These are phyloP conservation scores for Heterodera filipjevi DNA, from an alignment of 2,888 invertebrate species.

Conservation along the genomic window DNA sequence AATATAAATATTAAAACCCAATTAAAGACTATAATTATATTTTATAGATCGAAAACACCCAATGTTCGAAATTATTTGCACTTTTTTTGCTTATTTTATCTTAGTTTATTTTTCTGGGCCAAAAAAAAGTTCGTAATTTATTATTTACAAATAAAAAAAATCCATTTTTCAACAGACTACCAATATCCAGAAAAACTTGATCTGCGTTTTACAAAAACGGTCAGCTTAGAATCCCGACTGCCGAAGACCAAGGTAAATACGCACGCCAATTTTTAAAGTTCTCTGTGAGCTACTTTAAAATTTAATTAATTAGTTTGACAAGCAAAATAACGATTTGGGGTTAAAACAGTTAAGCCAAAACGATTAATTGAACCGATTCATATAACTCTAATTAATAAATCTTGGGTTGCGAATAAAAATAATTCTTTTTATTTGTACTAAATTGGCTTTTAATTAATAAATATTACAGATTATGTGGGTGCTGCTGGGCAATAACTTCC, in stretches of 20 bases:
- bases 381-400: background rate
- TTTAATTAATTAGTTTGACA: background rate
- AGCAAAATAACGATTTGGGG: too few relatives aligned
- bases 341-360: too few relatives aligned
- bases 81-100: background rate
- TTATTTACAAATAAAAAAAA: background rate
- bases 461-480: too few relatives aligned
- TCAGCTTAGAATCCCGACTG: background rate
- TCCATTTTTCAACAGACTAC: background rate
- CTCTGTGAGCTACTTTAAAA: background rate
- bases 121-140: background rate
- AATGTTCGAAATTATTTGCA: background rate
- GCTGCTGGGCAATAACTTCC: background rate
- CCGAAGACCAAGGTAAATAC: background rate
- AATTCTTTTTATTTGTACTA: too few relatives aligned
- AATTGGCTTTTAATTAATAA: too few relatives aligned
- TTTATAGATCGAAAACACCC: background rate
- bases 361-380: too few relatives aligned
- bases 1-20: background rate
- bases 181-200: background rate
- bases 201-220: background rate
- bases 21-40: background rate
- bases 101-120: background rate
- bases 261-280: background rate
- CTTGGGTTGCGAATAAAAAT: background rate